A percentile compares a stretch with the other conserved stretches of the same genome.
These are phyloP conservation scores for Panthera tigris DNA, from an alignment of 2,113 vertebrate genomes.

Conservation along the genomic window DNA sequence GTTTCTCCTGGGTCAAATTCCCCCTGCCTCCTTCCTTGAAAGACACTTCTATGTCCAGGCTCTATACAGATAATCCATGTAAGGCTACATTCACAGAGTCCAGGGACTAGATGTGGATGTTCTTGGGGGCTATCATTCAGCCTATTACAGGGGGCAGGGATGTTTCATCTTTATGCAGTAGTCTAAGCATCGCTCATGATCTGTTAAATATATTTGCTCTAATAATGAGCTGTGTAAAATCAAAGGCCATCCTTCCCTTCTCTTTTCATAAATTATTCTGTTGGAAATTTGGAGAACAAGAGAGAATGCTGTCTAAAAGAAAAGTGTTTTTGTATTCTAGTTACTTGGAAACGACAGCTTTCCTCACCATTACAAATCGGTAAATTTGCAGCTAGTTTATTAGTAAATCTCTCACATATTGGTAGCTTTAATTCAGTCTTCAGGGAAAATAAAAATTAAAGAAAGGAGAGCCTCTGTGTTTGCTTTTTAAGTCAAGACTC, in stretches of 20 bases:
- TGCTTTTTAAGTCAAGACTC: not conserved
- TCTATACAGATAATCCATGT: not conserved
- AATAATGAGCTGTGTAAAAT: not conserved
- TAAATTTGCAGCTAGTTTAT: not conserved
- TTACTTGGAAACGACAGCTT: not conserved
- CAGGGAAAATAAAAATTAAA: not conserved
- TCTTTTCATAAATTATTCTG: not conserved
- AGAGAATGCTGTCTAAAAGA: not conserved
- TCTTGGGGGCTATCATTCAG: not conserved
- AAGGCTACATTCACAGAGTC: not conserved
- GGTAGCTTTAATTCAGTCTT: not conserved
- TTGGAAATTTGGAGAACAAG: not conserved
- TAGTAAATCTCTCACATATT: not conserved
- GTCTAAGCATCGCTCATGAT: not conserved
- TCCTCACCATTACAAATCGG: not conserved
- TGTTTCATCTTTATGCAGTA: not conserved
- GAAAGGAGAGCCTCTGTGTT: not conserved
- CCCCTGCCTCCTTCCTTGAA: not conserved
- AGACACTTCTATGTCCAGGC: not conserved
- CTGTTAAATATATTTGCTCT: not conserved
- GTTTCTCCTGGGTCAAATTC: not conserved
- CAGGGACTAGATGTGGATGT: not conserved
- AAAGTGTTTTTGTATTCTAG: not conserved
- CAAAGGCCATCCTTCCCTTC: not conserved
- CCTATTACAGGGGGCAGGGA: not conserved